Evolutionary conservation across 1,140 invertebrate species (phyloP).

Genomic region (Drosophila tsacasi): DNA sequence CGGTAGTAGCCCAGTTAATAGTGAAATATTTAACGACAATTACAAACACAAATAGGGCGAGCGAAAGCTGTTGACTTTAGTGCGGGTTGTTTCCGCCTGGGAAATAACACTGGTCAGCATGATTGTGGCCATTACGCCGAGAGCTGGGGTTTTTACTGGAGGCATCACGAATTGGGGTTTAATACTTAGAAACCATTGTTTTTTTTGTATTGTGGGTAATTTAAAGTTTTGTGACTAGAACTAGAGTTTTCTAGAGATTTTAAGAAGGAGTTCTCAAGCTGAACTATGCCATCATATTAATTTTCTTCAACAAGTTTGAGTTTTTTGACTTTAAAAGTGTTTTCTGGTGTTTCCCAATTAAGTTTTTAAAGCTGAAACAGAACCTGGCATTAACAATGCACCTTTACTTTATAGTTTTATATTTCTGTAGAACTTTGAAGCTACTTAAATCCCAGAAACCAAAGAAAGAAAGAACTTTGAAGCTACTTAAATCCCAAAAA

Average conservation of each 20-base stretch:
- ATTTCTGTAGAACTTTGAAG: too few species aligned
- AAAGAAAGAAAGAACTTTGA: too few species aligned
- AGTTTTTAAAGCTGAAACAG: too few species aligned
- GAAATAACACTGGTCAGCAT: slow-evolving; percentile 18
- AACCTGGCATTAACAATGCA: too few species aligned
- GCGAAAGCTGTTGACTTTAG: slow-evolving; percentile 23
- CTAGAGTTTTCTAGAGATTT: background rate
- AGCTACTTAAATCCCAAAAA: too few species aligned
- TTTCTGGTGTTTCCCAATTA: too few species aligned
- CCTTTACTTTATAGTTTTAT: too few species aligned
- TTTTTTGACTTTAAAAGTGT: too few species aligned
- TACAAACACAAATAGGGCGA: slow-evolving; percentile 47
- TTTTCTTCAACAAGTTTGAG: background rate
- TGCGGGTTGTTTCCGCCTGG: slow-evolving; percentile 15
- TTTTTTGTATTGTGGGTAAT: background rate
- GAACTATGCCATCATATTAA: too few species aligned
- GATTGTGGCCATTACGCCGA: background rate
- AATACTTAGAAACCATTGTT: background rate
- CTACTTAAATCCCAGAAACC: too few species aligned
- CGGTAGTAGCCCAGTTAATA: slow-evolving; percentile 46
- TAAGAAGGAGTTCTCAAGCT: too few species aligned
- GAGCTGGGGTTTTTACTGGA: background rate
- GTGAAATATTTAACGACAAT: slow-evolving; percentile 76
- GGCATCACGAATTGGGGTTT: background rate
- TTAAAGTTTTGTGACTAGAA: background rate